Conservation (phyloP, 2,888 invertebrate species). For the Yponomeuta sedellus region DNA sequence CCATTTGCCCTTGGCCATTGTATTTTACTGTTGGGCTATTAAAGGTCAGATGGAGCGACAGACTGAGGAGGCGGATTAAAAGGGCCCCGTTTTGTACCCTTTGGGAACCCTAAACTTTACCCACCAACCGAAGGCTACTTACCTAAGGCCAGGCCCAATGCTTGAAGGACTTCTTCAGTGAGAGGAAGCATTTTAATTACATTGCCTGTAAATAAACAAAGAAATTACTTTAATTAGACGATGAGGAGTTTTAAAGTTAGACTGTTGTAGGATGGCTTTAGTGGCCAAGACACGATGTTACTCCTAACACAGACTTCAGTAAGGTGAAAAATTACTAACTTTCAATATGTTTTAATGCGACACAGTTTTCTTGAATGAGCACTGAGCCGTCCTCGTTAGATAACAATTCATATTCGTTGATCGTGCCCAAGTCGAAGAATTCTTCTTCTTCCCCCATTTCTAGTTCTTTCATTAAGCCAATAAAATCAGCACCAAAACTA, state of each 20-base stretch:
- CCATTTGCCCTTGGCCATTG: no score
- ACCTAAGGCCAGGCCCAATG: conserved; percentile 13
- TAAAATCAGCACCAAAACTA: conserved; percentile 1
- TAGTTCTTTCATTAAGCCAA: not conserved
- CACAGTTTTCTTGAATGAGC: conserved; percentile 14
- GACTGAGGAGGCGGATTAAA: no score
- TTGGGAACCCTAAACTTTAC: no score
- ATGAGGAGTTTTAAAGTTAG: not conserved
- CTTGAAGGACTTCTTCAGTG: conserved; percentile 15
- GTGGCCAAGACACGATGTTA: not conserved
- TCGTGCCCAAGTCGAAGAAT: conserved; percentile 13
- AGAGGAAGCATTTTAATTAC: conserved; percentile 14
- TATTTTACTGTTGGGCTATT: no score
- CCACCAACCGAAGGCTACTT: conserved; percentile 6
- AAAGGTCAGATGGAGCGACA: no score
- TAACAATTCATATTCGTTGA: conserved; percentile 14
- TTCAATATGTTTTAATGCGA: conserved; percentile 11
- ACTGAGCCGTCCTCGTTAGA: conserved; percentile 16
- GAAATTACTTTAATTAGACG: not conserved
- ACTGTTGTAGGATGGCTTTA: not conserved
- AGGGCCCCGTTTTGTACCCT: no score
- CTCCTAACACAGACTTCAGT: not conserved
- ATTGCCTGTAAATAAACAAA: conserved; percentile 10
- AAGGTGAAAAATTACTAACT: conserved; percentile 14
- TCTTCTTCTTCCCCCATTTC: conserved; percentile 11